Evolutionary conservation across 2,113 vertebrate species (phyloP).

Genomic region (Planiliza haematocheilus): DNA sequence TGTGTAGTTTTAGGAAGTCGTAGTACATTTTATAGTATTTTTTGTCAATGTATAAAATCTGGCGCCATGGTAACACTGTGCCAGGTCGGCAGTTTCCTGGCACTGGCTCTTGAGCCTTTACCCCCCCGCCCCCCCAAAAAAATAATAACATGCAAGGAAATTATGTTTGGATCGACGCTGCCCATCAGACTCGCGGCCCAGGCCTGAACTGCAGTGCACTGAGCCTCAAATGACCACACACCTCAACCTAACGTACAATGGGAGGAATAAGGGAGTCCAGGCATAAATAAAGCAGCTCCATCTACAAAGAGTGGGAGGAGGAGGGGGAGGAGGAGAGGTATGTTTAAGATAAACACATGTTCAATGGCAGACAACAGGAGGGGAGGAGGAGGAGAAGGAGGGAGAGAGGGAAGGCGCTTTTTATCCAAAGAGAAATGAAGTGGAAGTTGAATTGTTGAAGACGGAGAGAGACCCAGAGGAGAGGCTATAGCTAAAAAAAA

Average conservation of each 20-base stretch:
- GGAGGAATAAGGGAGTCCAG: constrained; percentile 51
- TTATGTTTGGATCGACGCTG: constrained; percentile 8
- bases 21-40: too few species aligned
- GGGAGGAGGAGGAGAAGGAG: constrained; percentile 7
- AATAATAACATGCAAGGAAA: constrained; percentile 44
- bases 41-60: constrained; percentile 7
- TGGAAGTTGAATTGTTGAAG: constrained; percentile 21
- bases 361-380: constrained; percentile 35
- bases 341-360: constrained; percentile 77
- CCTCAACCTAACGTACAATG: constrained; percentile 49
- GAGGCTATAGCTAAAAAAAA: background rate
- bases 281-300: constrained; percentile 53
- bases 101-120: constrained; percentile 18
- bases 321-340: constrained; percentile 47
- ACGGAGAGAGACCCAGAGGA: background rate
- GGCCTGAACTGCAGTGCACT: constrained; percentile 13
- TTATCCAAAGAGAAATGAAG: constrained; percentile 19
- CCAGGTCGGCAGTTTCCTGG: constrained; percentile 31
- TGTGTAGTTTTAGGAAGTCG: background rate
- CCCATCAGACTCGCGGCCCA: constrained; percentile 24
- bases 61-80: background rate
- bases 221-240: constrained; percentile 49
- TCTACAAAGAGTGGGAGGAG: constrained; percentile 50
- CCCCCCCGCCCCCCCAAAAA: background rate
- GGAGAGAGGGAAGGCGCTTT: constrained; percentile 1